Percentiles rank a stretch among this genome's conserved stretches.
phyloP scores from a whole-genome alignment of 2,888 invertebrate genomes.

The Sminthurinus aureus region DNA sequence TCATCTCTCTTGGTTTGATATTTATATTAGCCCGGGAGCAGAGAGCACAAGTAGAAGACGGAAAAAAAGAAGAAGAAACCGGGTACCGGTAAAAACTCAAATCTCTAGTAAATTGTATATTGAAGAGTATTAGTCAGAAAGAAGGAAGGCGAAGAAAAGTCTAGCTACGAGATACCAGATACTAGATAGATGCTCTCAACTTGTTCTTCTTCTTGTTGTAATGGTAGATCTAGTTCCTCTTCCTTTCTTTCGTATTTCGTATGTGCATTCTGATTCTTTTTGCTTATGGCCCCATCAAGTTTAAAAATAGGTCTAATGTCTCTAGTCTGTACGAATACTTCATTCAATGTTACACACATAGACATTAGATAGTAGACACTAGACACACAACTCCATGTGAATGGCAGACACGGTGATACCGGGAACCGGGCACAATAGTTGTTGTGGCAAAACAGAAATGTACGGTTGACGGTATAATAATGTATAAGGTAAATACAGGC shows the following conservation, averaged over 20 bases:
- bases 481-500: too few species aligned
- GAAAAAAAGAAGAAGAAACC: too few species aligned
- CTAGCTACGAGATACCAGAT: neutral
- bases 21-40: neutral
- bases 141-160: neutral
- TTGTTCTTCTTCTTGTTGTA: neutral
- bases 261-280: neutral
- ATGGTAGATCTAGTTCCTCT: neutral
- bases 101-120: neutral
- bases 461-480: neutral
- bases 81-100: neutral
- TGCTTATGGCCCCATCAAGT: conserved; percentile 22
- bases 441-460: neutral
- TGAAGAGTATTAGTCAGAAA: neutral
- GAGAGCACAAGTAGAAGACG: neutral
- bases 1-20: neutral
- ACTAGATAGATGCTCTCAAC: neutral
- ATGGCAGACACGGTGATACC: neutral
- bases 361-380: neutral
- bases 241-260: neutral
- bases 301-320: conserved; percentile 29
- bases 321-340: neutral
- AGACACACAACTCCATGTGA: neutral
- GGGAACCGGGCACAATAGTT: neutral
- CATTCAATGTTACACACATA: conserved; percentile 9